A percentile compares a stretch with the other conserved stretches of the same genome.
phyloP scores from a whole-genome alignment of 1,140 invertebrate genomes.

The Doryteuthis pealeii region DNA sequence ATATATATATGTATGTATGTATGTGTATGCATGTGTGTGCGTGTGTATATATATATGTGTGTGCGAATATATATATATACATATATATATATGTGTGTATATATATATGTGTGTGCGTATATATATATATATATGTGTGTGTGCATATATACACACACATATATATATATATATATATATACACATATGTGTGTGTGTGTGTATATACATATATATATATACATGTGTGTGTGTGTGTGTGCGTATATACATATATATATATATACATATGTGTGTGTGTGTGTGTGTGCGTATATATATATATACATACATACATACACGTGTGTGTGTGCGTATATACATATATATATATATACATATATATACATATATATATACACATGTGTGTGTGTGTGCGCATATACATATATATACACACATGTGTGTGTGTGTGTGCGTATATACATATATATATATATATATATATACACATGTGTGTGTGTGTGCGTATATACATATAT shows the following conservation, averaged over 20 bases:
- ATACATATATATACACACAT: background rate
- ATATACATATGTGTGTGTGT: background rate
- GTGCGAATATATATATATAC: background rate
- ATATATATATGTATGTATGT: background rate
- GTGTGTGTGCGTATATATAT: background rate
- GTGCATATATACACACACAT: background rate
- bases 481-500: background rate
- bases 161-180: background rate
- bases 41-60: background rate
- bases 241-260: background rate
- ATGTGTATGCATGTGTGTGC: background rate
- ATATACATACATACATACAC: background rate
- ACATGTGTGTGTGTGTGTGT: background rate
- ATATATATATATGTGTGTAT: background rate
- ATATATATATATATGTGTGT: background rate
- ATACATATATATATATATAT: background rate
- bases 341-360: background rate
- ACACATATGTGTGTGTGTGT: background rate
- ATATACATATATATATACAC: background rate
- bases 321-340: background rate
- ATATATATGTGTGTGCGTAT: background rate
- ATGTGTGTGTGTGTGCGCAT: background rate
- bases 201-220: background rate
- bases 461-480: background rate
- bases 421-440: background rate